Base-by-base conservation (phyloP, 2,113 vertebrate species). In the Aptenodytes patagonicus region DNA sequence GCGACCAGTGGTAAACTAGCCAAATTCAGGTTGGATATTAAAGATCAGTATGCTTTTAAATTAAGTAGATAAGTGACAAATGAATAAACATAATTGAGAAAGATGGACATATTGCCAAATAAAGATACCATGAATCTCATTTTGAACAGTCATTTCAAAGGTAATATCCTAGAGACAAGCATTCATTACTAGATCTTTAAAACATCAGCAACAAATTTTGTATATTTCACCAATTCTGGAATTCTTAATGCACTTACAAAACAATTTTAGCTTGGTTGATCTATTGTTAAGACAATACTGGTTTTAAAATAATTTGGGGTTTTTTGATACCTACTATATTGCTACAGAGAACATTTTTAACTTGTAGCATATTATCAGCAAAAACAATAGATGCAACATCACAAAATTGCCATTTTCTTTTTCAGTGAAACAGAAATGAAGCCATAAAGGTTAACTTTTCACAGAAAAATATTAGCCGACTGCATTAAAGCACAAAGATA, bases 381-480 rank as follows among this genome's bases (percentile, higher is more conserved):
- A 71, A 82, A 96, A 82, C 69, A 90, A 79, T 55, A 93, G 80
- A 73, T 91, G 79, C 57, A 81, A 18, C 91, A 92, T 42, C 79
- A 93, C 71, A 87, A 95, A 96, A 76, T 84, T 95, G 73, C 65
- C 76, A 70, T 79, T 93, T 96, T 94, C 88, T 66, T 79, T 96
- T 92, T n/a, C 70, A 89, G 49, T 54, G 58, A 80, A 90, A 83
- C 15, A 34, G 34, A 96, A 97, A 97, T 69, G 81, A 92, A 97
- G 57, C 76, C 89, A 94, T 88, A 98, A 97, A 98, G 81, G 65
- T 95, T 78, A 83, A 68, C 87, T 66, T 93, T 66, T 93, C 92
- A 97, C 81, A 95, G 90, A 83, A 90, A 94, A 73, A 75, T 76
- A 97, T 95, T 78, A 96, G 90, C 79, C 10, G 31, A 73, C 65